These are phyloP conservation scores for Athripsodes cinereus DNA, from an alignment of 2,888 invertebrate genomes.

Conservation along the genomic window DNA sequence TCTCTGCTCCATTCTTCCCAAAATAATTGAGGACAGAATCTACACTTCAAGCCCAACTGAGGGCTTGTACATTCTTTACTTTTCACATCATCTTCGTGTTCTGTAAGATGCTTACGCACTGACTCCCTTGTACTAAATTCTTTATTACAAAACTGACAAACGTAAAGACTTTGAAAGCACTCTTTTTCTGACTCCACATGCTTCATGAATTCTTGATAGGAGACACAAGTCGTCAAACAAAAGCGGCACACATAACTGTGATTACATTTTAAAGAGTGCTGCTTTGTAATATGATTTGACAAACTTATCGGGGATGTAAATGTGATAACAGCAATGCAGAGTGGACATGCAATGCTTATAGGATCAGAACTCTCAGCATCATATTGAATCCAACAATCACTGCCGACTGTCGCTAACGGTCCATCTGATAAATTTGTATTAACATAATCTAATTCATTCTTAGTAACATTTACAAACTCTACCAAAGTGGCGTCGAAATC, in stretches of 20 bases:
- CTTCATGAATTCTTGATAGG: conserved; percentile 35
- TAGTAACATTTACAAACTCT: conserved; percentile 42
- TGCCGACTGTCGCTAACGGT: conserved; percentile 35
- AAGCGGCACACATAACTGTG: conserved; percentile 41
- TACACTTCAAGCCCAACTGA: conserved; percentile 47
- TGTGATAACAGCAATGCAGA: conserved; percentile 35
- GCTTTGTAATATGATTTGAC: conserved; percentile 38
- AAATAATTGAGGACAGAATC: conserved; percentile 44
- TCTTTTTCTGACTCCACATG: conserved; percentile 38
- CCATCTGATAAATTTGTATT: conserved; percentile 34
- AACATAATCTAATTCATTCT: conserved; percentile 43
- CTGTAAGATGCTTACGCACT: conserved; percentile 38
- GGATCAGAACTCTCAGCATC: conserved; percentile 31
- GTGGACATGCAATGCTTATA: conserved; percentile 33
- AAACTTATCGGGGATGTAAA: conserved; percentile 29
- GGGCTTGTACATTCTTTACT: conserved; percentile 38
- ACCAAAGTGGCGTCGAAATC: conserved; percentile 45
- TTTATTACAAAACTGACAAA: conserved; percentile 49
- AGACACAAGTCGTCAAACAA: conserved; percentile 41
- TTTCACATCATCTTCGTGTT: conserved; percentile 36
- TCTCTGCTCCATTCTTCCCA: conserved; percentile 49
- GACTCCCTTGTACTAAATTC: conserved; percentile 41
- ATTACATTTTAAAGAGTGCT: conserved; percentile 38
- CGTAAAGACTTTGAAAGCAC: conserved; percentile 44
- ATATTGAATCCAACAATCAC: conserved; percentile 36